Conservation (phyloP, 2,888 invertebrate species). For the Drosophila mulleri region DNA sequence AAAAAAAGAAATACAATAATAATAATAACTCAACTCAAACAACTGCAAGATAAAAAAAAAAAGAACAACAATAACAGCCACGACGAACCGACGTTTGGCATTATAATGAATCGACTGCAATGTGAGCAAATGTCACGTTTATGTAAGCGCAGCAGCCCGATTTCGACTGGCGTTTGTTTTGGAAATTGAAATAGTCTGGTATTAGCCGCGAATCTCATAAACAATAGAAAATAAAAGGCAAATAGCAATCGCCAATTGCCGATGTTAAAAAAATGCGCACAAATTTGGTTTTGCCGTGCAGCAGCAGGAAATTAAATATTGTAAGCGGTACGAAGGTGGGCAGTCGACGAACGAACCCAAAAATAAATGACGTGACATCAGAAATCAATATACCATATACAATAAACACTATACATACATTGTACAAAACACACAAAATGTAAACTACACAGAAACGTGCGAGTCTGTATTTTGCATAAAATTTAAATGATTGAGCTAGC, state of each 20-base stretch:
- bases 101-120: conserved; percentile 41
- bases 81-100: conserved; percentile 9
- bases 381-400: conserved; percentile 41
- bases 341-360: conserved; percentile 19
- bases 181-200: conserved; percentile 35
- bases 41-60: conserved; percentile 8
- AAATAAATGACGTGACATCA: conserved; percentile 63
- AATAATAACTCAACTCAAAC: conserved; percentile 25
- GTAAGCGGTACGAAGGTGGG: conserved; percentile 32
- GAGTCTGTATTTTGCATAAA: conserved; percentile 53
- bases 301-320: conserved; percentile 64
- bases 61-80: neutral
- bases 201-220: conserved; percentile 43
- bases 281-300: conserved; percentile 41
- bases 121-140: conserved; percentile 71
- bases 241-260: conserved; percentile 42
- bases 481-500: conserved; percentile 49
- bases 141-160: conserved; percentile 39
- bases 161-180: conserved; percentile 22
- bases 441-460: conserved; percentile 63
- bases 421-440: conserved; percentile 57
- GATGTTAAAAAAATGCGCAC: conserved; percentile 43
- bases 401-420: conserved; percentile 21
- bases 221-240: conserved; percentile 28
- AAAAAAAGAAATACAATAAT: conserved; percentile 10